Percentiles rank a stretch among this genome's conserved stretches.
phyloP scores from a whole-genome alignment of 2,113 vertebrate genomes.

The Sinocyclocheilus maitianheensis region DNA sequence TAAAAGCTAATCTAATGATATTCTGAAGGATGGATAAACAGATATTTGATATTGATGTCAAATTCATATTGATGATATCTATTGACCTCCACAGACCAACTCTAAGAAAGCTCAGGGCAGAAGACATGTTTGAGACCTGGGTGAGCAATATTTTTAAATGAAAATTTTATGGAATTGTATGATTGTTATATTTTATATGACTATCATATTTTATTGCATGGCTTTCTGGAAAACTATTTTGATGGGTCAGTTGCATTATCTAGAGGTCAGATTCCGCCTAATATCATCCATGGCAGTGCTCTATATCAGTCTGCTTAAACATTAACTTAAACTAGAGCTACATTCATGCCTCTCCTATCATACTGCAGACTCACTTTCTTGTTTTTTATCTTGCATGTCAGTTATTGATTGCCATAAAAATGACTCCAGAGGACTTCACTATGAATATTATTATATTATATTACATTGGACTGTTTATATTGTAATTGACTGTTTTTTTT shows the following conservation, averaged over 20 bases:
- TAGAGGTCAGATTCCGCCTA: background rate
- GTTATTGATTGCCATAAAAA: background rate
- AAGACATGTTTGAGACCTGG: constrained; percentile 98
- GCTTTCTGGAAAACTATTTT: background rate
- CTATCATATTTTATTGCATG: no score
- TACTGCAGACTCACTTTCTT: background rate
- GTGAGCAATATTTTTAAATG: constrained; percentile 72
- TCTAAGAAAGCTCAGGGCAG: constrained; percentile 90
- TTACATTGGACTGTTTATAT: background rate
- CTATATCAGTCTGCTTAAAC: no score
- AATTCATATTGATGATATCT: constrained; percentile 18
- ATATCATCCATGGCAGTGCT: no score
- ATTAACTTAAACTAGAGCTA: background rate
- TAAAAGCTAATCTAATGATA: background rate
- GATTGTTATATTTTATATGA: background rate
- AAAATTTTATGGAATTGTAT: background rate
- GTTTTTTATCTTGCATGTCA: background rate
- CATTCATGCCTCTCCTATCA: background rate
- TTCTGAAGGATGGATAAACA: background rate
- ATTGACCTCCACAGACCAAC: constrained; percentile 81
- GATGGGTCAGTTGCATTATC: background rate
- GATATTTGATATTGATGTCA: background rate
- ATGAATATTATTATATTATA: background rate
- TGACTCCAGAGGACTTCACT: background rate
- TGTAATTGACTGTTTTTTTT: background rate